Evolutionary conservation across 2,113 vertebrate genomes (phyloP), one percentile per base, ranked within the genome.

Genomic region (Esox niger): DNA sequence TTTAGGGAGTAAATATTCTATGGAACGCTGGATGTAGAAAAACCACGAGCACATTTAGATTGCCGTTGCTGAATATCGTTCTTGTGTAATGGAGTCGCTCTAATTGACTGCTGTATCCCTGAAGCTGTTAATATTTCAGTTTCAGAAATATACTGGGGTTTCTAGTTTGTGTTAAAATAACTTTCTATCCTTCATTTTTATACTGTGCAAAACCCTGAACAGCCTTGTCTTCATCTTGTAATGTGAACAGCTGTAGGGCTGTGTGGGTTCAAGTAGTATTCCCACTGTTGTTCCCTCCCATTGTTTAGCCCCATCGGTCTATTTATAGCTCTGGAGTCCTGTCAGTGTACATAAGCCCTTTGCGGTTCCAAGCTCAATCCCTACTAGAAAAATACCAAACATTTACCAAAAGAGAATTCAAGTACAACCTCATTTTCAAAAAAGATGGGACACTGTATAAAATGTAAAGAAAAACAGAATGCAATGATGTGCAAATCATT

Each of bases 221-320:
- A 43, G 47, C 7, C 47, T 52, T 8, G 35, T 38, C 5, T 38
- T 38, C 11, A 11, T 38, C 11, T 38, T 6, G 35, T 38, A 6
- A 6, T 38, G 5, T 38, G 35, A 6, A 5, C 35, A 38, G 35
- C 35, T 38, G 5, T 38, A 5, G 17, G 43, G 11, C 43, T 46
- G 17, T 6, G 43, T 21, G 6, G n/a, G 20, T 52, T 52, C 47
- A 52, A 21, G n/a, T n/a, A 58, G 63, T 4, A 25, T 33, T 63
- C 47, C 25, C 33, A 29, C 38, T 32, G 55, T 27, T 65, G 38
- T 59, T 66, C 49, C 32, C 29, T 25, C n/a, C 30, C 47, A 52
- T 52, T 52, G 47, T n/a, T 52, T 52, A 52, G 15, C 47, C 47
- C 47, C 47, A 21, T 3, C 2, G 43, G 2, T 46, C 11, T 30